A percentile compares a stretch with the other conserved stretches of the same genome.
Conservation (phyloP, 2,797 vertebrate genomes). For the Trichosurus vulpecula region DNA sequence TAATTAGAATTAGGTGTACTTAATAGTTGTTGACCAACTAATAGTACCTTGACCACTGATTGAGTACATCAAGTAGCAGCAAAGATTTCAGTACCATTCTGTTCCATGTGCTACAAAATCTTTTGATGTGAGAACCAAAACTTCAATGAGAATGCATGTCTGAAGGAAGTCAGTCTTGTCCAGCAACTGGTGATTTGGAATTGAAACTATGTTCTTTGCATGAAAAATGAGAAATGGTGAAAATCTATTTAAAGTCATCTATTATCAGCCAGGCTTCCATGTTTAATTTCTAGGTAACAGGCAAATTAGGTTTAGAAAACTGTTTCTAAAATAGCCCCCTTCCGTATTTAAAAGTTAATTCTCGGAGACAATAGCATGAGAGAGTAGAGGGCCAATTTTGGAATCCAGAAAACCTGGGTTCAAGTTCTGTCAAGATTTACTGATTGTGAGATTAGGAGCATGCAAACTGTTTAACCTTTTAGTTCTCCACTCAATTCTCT, state of each 20-base stretch:
- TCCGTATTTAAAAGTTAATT: not conserved
- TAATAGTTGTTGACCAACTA: not conserved
- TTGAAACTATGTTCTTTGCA: not conserved
- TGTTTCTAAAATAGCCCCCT: not conserved
- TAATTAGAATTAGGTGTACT: not conserved
- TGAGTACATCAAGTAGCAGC: not conserved
- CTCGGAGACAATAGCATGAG: not conserved
- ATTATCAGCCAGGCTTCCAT: not conserved
- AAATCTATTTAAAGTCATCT: not conserved
- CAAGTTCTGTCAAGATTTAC: not conserved
- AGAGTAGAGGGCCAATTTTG: not conserved
- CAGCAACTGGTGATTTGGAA: not conserved
- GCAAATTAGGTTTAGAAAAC: not conserved
- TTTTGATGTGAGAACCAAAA: not conserved
- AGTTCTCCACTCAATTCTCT: not conserved
- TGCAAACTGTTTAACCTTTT: not conserved
- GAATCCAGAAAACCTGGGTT: not conserved
- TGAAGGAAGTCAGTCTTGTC: not conserved
- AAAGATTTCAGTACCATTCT: not conserved
- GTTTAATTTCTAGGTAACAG: not conserved
- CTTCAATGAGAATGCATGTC: not conserved
- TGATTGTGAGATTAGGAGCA: not conserved
- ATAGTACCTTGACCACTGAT: not conserved
- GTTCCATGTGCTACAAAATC: not conserved
- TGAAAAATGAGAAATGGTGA: not conserved